Percentiles rank a stretch among this genome's conserved stretches.
Conservation (phyloP, 2,113 vertebrate species). For the Datnioides undecimradiatus region DNA sequence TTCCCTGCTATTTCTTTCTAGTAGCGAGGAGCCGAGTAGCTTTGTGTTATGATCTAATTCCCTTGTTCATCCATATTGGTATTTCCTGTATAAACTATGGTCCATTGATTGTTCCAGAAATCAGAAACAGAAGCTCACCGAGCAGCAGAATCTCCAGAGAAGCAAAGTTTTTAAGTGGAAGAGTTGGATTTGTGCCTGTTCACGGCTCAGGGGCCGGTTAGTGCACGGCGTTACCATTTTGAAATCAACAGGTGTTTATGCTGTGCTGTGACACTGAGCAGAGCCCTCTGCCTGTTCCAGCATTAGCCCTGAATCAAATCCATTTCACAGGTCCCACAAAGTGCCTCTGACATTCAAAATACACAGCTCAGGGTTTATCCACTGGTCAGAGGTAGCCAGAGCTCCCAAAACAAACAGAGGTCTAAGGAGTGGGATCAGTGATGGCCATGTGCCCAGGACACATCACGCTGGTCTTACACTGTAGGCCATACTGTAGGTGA, state of each 20-base stretch:
- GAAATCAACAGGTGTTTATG: slow-evolving; percentile 85
- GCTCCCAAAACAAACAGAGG: slow-evolving; percentile 82
- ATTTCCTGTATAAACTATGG: slow-evolving; percentile 81
- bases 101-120: slow-evolving; percentile 79
- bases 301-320: slow-evolving; percentile 71
- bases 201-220: slow-evolving; percentile 54
- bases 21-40: slow-evolving; percentile 41
- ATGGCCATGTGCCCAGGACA: slow-evolving; percentile 77
- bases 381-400: slow-evolving; percentile 78
- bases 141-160: slow-evolving; percentile 59
- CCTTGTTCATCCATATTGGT: slow-evolving; percentile 76
- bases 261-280: slow-evolving; percentile 76
- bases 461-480: slow-evolving; percentile 62
- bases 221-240: slow-evolving; percentile 55
- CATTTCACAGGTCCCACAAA: slow-evolving; percentile 76
- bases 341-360: slow-evolving; percentile 84
- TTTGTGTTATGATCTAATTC: slow-evolving; percentile 72
- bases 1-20: slow-evolving; percentile 51
- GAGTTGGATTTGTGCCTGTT: slow-evolving; percentile 60
- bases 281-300: slow-evolving; percentile 64
- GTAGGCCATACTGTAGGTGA: slow-evolving; percentile 60
- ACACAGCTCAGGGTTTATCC: slow-evolving; percentile 78
- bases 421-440: slow-evolving; percentile 75
- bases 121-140: slow-evolving; percentile 72
- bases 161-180: slow-evolving; percentile 61